Percentiles rank a stretch among this genome's conserved stretches.
Evolutionary conservation across 2,888 invertebrate genomes (phyloP).

Genomic region (Eupithecia subumbrata): DNA sequence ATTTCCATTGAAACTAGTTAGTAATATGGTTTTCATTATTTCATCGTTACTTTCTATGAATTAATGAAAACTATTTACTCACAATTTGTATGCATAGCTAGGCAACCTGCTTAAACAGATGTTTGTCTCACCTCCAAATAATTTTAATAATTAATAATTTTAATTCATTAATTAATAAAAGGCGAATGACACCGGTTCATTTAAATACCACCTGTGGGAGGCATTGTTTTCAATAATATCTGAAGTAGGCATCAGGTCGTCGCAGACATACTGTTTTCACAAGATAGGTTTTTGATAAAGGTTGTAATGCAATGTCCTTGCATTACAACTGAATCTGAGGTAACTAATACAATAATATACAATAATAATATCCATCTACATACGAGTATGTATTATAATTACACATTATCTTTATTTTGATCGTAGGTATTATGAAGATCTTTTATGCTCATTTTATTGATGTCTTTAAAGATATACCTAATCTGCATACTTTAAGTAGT

Average conservation of each 20-base stretch:
- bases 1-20: too few relatives aligned
- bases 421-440: background rate
- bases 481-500: background rate
- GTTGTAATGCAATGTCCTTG: background rate
- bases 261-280: background rate
- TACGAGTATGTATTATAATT: background rate
- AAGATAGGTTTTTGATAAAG: background rate
- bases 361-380: background rate
- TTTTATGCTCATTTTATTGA: background rate
- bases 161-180: background rate
- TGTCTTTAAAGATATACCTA: background rate
- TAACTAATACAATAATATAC: too few relatives aligned
- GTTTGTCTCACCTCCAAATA: background rate
- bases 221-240: background rate
- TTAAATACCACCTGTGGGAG: background rate
- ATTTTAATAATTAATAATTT: too few relatives aligned
- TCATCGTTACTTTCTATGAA: background rate
- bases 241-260: background rate
- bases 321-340: background rate
- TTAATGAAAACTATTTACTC: background rate
- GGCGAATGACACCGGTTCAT: background rate
- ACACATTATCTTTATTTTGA: background rate
- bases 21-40: background rate
- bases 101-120: background rate
- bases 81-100: background rate